Conservation (phyloP, 2,797 vertebrate genomes). For the Pristis pectinata region DNA sequence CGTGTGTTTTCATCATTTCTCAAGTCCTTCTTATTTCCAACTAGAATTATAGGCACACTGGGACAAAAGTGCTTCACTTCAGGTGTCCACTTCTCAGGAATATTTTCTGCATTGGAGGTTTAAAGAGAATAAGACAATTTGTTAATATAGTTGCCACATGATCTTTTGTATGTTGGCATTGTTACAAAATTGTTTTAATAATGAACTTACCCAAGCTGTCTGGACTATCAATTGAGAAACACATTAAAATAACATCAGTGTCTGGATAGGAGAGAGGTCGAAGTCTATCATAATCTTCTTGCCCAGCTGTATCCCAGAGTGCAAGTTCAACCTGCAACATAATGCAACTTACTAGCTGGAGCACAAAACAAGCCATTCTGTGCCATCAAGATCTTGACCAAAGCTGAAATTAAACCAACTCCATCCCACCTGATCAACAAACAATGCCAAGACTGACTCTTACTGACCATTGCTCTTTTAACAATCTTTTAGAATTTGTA, state of each 20-base stretch:
- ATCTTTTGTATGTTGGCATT: too few species aligned
- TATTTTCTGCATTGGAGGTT: constrained; percentile 72
- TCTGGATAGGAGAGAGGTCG: constrained; percentile 92
- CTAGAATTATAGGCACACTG: constrained; percentile 93
- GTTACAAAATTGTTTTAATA: too few species aligned
- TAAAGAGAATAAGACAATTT: too few species aligned
- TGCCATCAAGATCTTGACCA: too few species aligned
- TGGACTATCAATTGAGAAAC: constrained; percentile 93
- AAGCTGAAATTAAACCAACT: too few species aligned
- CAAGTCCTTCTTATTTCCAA: constrained; percentile 97
- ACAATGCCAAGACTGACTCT: too few species aligned
- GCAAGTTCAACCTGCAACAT: constrained; percentile 84
- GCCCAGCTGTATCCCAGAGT: constrained; percentile 92
- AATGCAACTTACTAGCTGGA: constrained; percentile 9
- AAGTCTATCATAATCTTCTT: constrained; percentile 92
- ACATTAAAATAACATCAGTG: constrained; percentile 97
- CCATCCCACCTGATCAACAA: too few species aligned
- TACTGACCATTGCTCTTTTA: too few species aligned
- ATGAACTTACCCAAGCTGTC: constrained; percentile 82
- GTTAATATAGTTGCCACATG: too few species aligned
- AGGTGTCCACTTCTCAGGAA: constrained; percentile 95
- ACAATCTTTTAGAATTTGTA: too few species aligned
- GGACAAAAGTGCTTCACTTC: constrained; percentile 98
- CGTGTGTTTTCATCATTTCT: constrained; percentile 85
- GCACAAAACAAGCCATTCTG: neutral